Base-by-base conservation (phyloP, 2,888 invertebrate genomes). In the Cacoxenus indagator region DNA sequence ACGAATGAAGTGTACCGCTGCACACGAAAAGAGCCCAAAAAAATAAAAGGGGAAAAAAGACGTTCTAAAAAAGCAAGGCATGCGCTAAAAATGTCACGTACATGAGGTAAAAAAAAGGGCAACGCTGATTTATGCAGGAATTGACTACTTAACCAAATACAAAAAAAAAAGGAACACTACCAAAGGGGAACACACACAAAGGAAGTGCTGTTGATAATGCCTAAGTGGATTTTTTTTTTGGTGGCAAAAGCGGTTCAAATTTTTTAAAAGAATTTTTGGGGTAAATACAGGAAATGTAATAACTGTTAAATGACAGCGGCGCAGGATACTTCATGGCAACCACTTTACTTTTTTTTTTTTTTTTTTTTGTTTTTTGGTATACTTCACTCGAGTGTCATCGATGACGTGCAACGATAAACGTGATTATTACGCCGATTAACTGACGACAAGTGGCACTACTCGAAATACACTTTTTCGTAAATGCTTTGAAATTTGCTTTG, bases 61-160 rank as follows among this genome's bases (percentile, higher is more conserved):
- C 65, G 45, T 45, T 24, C 66, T 55, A 55, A 26, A 51, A 45
- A 74, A 72, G 70, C 43, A 43, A 29, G 55, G 64, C 67, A 64
- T 73, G 80, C 70, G 83, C 73, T 70, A 74, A 82, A 83, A 81
- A 78, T 83, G 80, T 81, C 80, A 81, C 80, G 80, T 81, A 78
- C 78, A 75, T 73, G 64, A 74, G 65, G 43, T 37, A 29, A 27
- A 59, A 65, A 64, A 65, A 66, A 43, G 70, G 76, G 73, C 65
- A 66, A 26, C 61, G 45, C 61, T 62, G 61, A 62, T 62, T 62
- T 62, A 62, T 62, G 61, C 45, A 62, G 24, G 11, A 31, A 62
- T 9, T 29, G 61, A 9, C 11, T 26, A 2, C 29, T 24, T 37
- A 61, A 61, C 37, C 5, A 43, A 37, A 37, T 31, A 31, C 37